Conservation (phyloP, 2,888 invertebrate species). For the Arge pagana region DNA sequence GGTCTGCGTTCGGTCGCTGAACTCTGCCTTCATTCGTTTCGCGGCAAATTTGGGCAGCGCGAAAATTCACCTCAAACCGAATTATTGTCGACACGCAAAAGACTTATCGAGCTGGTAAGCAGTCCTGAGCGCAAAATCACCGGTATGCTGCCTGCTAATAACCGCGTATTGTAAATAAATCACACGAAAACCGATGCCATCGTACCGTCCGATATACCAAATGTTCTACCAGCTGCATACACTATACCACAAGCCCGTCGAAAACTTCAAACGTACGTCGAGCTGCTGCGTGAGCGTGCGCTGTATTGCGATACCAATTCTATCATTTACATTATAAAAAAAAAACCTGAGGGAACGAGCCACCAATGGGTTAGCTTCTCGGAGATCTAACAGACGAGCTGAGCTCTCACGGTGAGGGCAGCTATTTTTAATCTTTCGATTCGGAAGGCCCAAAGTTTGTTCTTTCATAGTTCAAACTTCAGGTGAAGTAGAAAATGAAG, state of each 20-base stretch:
- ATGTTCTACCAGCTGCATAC: conserved; percentile 48
- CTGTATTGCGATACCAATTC: conserved; percentile 53
- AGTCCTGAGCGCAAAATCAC: conserved; percentile 30
- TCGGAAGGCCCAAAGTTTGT: conserved; percentile 51
- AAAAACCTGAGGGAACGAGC: conserved; percentile 23
- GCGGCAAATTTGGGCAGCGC: conserved; percentile 42
- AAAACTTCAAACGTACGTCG: conserved; percentile 44
- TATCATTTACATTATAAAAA: conserved; percentile 40
- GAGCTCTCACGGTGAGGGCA: conserved; percentile 33
- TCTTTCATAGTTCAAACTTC: conserved; percentile 34
- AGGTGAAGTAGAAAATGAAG: conserved; percentile 15
- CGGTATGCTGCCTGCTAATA: conserved; percentile 28
- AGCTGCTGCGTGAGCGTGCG: conserved; percentile 39
- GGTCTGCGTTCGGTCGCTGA: conserved; percentile 39
- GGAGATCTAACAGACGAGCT: conserved; percentile 51
- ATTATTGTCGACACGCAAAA: conserved; percentile 26
- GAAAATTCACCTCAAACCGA: conserved; percentile 33
- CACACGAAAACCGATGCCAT: conserved; percentile 30
- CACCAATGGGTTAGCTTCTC: conserved; percentile 40
- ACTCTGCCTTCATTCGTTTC: conserved; percentile 40
- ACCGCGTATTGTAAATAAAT: conserved; percentile 33
- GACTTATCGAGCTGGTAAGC: conserved; percentile 27
- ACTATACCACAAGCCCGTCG: conserved; percentile 47
- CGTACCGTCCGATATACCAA: conserved; percentile 28
- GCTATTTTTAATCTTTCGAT: conserved; percentile 45